phyloP scores from a whole-genome alignment of 2,888 invertebrate species.

The Hecatera dysodea region DNA sequence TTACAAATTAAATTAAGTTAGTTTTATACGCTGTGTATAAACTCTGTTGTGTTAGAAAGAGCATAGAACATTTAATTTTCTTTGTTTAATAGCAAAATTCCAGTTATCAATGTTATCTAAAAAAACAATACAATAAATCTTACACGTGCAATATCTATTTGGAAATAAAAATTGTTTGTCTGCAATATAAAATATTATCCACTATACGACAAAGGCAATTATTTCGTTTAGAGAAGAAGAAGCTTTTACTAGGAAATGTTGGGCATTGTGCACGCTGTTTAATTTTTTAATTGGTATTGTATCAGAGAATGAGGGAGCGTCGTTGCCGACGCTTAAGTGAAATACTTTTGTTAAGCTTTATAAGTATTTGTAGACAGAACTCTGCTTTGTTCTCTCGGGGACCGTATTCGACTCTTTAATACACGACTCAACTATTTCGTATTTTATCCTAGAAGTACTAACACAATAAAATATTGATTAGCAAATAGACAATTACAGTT shows the following conservation, averaged over 20 bases:
- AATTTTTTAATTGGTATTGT: slow-evolving; percentile 46
- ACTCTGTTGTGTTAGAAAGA: slow-evolving; percentile 7
- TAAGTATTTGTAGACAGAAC: slow-evolving; percentile 6
- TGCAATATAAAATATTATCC: slow-evolving; percentile 3
- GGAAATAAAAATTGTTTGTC: not conserved
- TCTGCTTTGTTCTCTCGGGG: slow-evolving; percentile 28
- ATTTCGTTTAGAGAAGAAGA: slow-evolving; percentile 3
- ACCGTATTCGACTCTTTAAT: too few relatives aligned
- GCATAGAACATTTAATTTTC: not conserved
- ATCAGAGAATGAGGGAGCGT: not conserved
- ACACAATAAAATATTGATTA: slow-evolving; percentile 26
- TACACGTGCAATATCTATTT: not conserved
- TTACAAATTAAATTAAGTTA: slow-evolving; percentile 45
- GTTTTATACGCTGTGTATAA: slow-evolving; percentile 12
- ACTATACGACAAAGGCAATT: not conserved
- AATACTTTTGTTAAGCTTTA: slow-evolving; percentile 39
- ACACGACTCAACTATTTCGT: slow-evolving; percentile 8
- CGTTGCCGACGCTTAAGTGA: slow-evolving; percentile 22
- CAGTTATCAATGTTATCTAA: not conserved
- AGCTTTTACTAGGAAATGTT: slow-evolving; percentile 3
- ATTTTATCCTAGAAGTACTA: not conserved
- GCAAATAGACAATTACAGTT: slow-evolving; percentile 7
- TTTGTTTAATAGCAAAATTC: not conserved
- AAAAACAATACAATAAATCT: not conserved
- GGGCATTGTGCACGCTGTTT: not conserved